Base-by-base conservation (phyloP, 2,888 invertebrate species). In the Icerya purchasi region DNA sequence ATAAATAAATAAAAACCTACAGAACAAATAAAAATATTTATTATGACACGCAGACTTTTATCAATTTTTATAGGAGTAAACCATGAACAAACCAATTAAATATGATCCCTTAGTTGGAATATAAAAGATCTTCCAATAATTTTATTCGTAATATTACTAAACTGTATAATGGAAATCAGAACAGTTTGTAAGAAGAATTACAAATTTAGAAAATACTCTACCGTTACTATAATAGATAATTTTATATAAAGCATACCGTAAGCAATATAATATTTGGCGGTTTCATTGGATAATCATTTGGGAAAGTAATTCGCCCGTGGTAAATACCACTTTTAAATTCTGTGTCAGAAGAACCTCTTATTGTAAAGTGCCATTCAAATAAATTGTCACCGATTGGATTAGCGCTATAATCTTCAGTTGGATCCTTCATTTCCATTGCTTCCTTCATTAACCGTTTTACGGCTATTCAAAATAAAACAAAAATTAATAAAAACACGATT, bases 291-390 rank as follows among this genome's bases (percentile, higher is more conserved):
- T 94, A 94, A 66, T 94, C 91, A 58, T 89, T 82, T 0, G 94
- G 94, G 64, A 94, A 74, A 61, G 91, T 74, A 70, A 94, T 92
- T 66, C 92, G 77, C 2, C 90, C 94, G 71, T 96, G 94, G 71
- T 93, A 94, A 63, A 88, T 78, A 49, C 94, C 94, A 62, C 83
- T 84, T 66, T 87, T 86, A 72, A 91, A 94, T 66, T 91, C 91
- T 0, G 89, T 84, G 22, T 84, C 85, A 58, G 82, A 80, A 1
- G 93, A 90, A 3, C 93, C 94, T 68, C 86, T 79, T 2, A 94
- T 84, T 0, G 93, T 94, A 70, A 96, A 94, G 72, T 96, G 94
- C 94, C 94, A 96, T 71, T 94, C 94, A 72, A 96, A 94, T 57
- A 94, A 74, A 73, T 94, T 96, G 70, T 94, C 93, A 72, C 92